phyloP scores from a whole-genome alignment of 2,113 vertebrate species.

The Lepisosteus osseus region DNA sequence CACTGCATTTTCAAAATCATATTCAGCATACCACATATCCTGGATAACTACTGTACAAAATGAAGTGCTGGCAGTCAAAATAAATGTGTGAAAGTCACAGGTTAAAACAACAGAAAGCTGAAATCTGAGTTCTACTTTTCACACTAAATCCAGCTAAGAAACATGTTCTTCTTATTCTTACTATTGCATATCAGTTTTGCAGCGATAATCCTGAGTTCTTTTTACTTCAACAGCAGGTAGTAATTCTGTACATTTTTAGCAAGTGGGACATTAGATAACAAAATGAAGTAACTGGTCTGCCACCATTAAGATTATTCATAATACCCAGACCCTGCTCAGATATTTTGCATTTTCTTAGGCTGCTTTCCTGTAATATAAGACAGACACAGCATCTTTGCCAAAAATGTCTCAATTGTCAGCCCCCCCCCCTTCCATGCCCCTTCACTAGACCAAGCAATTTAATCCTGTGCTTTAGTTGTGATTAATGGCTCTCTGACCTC shows the following conservation, averaged over 20 bases:
- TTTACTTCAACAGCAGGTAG: constrained; percentile 6
- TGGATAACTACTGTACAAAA: neutral
- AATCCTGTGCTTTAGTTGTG: constrained; percentile 56
- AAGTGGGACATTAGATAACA: neutral
- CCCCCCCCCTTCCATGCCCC: constrained; percentile 23
- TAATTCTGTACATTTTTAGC: neutral
- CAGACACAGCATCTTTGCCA: constrained; percentile 59
- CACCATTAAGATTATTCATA: neutral
- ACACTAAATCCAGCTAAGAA: constrained; percentile 7
- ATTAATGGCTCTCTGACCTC: constrained; percentile 67
- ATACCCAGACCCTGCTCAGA: neutral
- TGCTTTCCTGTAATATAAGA: constrained; percentile 60
- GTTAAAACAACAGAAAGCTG: constrained; percentile 36
- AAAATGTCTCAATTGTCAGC: constrained; percentile 51
- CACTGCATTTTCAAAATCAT: neutral
- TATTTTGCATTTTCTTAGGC: constrained; percentile 39
- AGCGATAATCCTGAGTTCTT: neutral
- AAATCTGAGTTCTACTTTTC: constrained; percentile 3
- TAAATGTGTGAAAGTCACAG: constrained; percentile 33
- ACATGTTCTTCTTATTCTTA: constrained; percentile 7
- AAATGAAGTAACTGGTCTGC: neutral
- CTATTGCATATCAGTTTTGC: constrained; percentile 6
- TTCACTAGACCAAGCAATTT: constrained; percentile 51
- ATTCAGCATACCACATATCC: neutral
- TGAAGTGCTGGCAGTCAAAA: constrained; percentile 12